Base-by-base conservation (phyloP, 1,140 invertebrate genomes). In the Leptopilina clavipes region DNA sequence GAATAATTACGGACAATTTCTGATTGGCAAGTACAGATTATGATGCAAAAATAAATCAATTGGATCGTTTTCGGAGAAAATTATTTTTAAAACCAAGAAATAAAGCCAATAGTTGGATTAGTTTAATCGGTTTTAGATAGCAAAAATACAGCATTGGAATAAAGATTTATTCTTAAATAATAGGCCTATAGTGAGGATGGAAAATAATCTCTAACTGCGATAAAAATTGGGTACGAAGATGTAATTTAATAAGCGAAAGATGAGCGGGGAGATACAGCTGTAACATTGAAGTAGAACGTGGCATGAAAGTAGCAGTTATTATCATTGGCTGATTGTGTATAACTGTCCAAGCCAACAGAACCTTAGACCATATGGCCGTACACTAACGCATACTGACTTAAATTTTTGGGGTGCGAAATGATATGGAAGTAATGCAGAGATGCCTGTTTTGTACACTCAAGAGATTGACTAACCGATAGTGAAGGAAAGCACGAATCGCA, bases 381-480 rank as follows among this genome's bases (percentile, higher is more conserved):
- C 17, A 25, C 59, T 76, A 59, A 81, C 82, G 79, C 72, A 76
- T 78, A 75, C 79, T 77, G 80, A 79, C 79, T 80, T 76, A 79
- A 40, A 72, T 81, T 85, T 87, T 83, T 85, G 82, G 89, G 89
- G 89, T 90, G 89, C 81, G 89, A 90, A 91, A 91, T 90, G 89
- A 90, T 89, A 90, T 89, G 89, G 89, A 90, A 90, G 89, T 90
- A 90, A 90, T 90, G 82, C 84, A 87, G 86, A 86, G 86, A 82
- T 75, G 82, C 77, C 83, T 84, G 84, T 85, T 84, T 87, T 87
- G 87, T 86, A 85, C 86, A 85, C 86, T 80, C 83, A 82, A 81
- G 76, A 90, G 89, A 90, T 90, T 89, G 88, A 89, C 85, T 85
- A 84, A 82, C 77, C 82, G 89, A 90, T 90, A 87, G 77, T 73